These are phyloP conservation scores for Heterotis niloticus DNA, from an alignment of 2,113 vertebrate species.

Conservation along the genomic window DNA sequence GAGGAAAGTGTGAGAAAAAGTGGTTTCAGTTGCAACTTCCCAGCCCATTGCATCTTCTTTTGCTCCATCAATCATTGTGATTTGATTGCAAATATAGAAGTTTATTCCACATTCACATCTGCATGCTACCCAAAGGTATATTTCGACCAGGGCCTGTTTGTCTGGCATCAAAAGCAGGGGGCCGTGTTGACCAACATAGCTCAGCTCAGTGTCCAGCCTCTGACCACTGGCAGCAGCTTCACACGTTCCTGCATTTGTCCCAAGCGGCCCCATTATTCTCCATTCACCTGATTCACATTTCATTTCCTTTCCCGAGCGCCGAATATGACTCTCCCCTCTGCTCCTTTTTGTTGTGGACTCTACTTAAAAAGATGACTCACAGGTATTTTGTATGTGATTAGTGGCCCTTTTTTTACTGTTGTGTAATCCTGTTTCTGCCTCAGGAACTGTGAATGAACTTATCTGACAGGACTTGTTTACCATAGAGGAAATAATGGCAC, in stretches of 20 bases:
- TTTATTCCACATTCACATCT: too few species aligned
- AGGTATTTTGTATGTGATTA: conserved; percentile 23
- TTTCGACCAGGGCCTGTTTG: too few species aligned
- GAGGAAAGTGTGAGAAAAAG: too few species aligned
- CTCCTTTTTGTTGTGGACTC: conserved; percentile 4
- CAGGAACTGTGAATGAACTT: not conserved
- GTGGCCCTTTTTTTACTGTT: not conserved
- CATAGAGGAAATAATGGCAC: not conserved
- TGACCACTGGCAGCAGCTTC: not conserved
- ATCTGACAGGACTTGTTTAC: not conserved
- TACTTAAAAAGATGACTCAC: conserved; percentile 27
- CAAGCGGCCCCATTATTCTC: conserved; percentile 9
- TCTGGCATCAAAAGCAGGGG: too few species aligned
- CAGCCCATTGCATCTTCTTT: too few species aligned
- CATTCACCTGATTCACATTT: conserved; percentile 1
- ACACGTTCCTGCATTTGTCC: not conserved
- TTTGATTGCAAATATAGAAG: too few species aligned
- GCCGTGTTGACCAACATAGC: too few species aligned
- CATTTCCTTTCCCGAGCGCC: not conserved
- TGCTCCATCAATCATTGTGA: too few species aligned
- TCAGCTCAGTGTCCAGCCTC: too few species aligned
- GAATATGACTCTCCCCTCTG: conserved; percentile 6
- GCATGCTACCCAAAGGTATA: too few species aligned
- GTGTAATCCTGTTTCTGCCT: conserved; percentile 1
- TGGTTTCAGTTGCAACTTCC: too few species aligned